A percentile compares a stretch with the other conserved stretches of the same genome.
These are phyloP conservation scores for Trematomus bernacchii DNA, from an alignment of 2,797 vertebrate genomes.

Conservation along the genomic window DNA sequence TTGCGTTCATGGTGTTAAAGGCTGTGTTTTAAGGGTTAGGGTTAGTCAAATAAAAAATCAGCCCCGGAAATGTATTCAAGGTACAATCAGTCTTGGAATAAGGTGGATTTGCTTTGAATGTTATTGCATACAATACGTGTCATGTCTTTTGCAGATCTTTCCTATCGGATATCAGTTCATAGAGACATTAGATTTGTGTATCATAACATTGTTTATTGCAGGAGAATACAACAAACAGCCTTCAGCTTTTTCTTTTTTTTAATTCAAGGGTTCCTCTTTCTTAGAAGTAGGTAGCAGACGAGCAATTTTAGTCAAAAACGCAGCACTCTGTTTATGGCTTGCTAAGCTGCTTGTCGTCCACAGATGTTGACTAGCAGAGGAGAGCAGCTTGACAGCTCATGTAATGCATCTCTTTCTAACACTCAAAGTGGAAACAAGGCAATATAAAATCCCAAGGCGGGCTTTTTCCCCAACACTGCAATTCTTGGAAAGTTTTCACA, in stretches of 20 bases:
- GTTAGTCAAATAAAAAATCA: not conserved
- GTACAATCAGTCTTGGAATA: not conserved
- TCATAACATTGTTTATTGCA: slow-evolving; percentile 5
- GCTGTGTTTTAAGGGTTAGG: too few species aligned
- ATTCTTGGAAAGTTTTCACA: slow-evolving; percentile 52
- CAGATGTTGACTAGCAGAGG: slow-evolving; percentile 65
- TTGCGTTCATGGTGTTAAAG: too few species aligned
- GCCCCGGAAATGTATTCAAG: not conserved
- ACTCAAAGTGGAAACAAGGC: slow-evolving; percentile 62
- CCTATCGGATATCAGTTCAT: not conserved
- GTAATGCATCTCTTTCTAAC: slow-evolving; percentile 61
- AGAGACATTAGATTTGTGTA: slow-evolving; percentile 1
- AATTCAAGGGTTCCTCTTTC: slow-evolving; percentile 16
- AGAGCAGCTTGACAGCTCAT: slow-evolving; percentile 67
- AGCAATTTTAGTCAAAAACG: slow-evolving; percentile 51
- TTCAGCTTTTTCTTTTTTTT: slow-evolving; percentile 19
- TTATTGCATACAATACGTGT: not conserved
- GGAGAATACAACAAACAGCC: slow-evolving; percentile 4
- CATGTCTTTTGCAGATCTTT: not conserved
- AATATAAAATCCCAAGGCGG: slow-evolving; percentile 53
- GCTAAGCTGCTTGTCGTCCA: slow-evolving; percentile 62
- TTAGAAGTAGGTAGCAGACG: slow-evolving; percentile 38
- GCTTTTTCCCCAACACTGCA: slow-evolving; percentile 42
- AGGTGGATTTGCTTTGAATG: not conserved
- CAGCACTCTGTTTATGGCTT: slow-evolving; percentile 54